Evolutionary conservation across 2,797 vertebrate genomes (phyloP).

Genomic region (Coracias cyanogaster): DNA sequence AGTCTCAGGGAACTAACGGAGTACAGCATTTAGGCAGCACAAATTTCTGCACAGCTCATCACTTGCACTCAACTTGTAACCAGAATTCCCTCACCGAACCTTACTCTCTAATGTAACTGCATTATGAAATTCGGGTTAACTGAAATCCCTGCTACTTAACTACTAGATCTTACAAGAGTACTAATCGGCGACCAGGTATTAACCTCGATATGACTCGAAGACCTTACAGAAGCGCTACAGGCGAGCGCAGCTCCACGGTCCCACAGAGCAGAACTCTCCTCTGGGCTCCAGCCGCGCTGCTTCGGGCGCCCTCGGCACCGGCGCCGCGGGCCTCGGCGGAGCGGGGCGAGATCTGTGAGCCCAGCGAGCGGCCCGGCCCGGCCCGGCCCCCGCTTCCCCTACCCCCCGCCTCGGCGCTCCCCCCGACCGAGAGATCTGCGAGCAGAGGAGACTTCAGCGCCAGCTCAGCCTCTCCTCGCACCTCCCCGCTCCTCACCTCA

Average conservation of each 20-base stretch:
- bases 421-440: not conserved
- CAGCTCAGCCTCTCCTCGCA: not conserved
- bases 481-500: fast-evolving
- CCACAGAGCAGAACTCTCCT: not conserved
- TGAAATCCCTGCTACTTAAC: not conserved
- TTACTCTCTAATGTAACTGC: not conserved
- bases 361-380: not conserved
- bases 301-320: not conserved
- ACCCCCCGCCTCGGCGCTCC: no score
- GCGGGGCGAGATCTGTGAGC: fast-evolving
- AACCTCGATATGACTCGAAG: not conserved
- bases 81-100: not conserved
- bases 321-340: not conserved
- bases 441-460: not conserved
- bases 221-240: not conserved
- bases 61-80: not conserved
- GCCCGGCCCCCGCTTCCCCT: no score
- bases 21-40: not conserved
- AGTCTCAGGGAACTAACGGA: not conserved
- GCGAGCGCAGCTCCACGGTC: not conserved
- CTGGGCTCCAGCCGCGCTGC: not conserved
- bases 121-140: not conserved
- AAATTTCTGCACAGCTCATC: not conserved
- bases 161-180: not conserved
- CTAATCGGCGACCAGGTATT: not conserved